Percentiles rank a stretch among this genome's conserved stretches.
Conservation (phyloP, 2,797 vertebrate genomes). For the Schizopygopsis pylzovi region DNA sequence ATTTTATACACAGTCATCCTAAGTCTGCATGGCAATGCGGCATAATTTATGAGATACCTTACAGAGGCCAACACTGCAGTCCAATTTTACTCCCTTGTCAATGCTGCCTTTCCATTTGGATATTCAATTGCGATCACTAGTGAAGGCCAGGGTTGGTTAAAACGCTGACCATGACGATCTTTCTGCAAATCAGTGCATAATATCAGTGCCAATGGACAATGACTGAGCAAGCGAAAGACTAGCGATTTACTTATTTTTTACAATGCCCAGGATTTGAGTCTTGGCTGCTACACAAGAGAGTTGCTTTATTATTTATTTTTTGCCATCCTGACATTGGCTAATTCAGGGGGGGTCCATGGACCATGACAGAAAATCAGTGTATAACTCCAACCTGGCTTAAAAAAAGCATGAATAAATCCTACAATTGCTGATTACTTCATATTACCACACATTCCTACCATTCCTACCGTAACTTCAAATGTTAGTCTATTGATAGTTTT, state of each 20-base stretch:
- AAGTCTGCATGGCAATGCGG: conserved; percentile 42
- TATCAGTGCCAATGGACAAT: conserved; percentile 31
- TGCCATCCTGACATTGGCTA: neutral
- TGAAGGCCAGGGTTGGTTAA: conserved; percentile 28
- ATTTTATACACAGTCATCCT: conserved; percentile 43
- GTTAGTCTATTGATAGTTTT: too few species aligned
- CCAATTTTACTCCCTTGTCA: conserved; percentile 27
- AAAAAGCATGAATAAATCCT: too few species aligned
- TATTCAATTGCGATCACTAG: conserved; percentile 44
- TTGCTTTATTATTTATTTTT: neutral
- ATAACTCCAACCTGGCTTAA: too few species aligned
- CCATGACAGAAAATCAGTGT: too few species aligned
- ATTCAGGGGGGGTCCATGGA: too few species aligned
- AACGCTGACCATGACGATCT: conserved; percentile 21
- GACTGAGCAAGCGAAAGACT: conserved; percentile 18
- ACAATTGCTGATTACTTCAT: too few species aligned
- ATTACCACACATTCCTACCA: too few species aligned
- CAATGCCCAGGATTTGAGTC: conserved; percentile 2
- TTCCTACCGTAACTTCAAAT: too few species aligned
- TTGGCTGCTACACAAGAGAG: neutral
- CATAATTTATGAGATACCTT: conserved; percentile 33
- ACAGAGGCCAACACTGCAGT: conserved; percentile 29
- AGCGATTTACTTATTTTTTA: neutral
- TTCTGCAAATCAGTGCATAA: conserved; percentile 31
- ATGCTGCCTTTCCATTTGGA: conserved; percentile 40